Base-by-base conservation (phyloP, 1,140 invertebrate genomes). In the Ceratitis capitata region DNA sequence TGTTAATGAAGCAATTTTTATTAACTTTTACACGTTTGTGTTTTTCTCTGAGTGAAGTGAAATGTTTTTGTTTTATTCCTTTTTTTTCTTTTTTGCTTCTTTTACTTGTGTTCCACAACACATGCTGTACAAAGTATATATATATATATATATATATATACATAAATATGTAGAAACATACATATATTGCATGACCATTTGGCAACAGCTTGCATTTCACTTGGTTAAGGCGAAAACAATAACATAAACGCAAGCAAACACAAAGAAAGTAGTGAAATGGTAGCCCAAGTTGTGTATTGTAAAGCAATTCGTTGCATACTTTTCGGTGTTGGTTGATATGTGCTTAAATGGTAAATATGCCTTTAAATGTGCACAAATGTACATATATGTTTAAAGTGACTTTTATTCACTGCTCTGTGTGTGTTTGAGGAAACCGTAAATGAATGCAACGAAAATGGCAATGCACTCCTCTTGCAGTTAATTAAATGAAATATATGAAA, bases 1-100 rank as follows among this genome's bases (percentile, higher is more conserved):
- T 83, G 82, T 83, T 83, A 83, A 83, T 83, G 82, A 83, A 83
- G 82, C 82, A 51, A 56, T 83, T 83, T 83, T 83, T 83, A 83
- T 83, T 83, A 83, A 83, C 49, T 83, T 83, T 83, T 53, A 16
- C 49, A 83, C 82, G 82, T 83, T 51, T 83, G 82, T 58, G 53
- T 83, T 58, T 26, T 58, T 83, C 82, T 53, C 82, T 23, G 7
- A 78, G 61, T 69, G 61, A n/a, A n/a, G n/a, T 78, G 69, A 78
- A 78, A 78, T 78, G 69, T 45, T 78, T 78, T 78, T 45, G 39
- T 23, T 78, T 78, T 61, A 26, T 61, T 42, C 10, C 42, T 23
- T 45, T 56, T 9, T 56, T 61, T 61, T 26, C 12, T n/a, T 61
- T 26, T 26, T 26, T 29, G 23, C 56, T n/a, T n/a, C n/a, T n/a